Evolutionary conservation across 2,888 invertebrate genomes (phyloP).

Genomic region (Orthosia gracilis): DNA sequence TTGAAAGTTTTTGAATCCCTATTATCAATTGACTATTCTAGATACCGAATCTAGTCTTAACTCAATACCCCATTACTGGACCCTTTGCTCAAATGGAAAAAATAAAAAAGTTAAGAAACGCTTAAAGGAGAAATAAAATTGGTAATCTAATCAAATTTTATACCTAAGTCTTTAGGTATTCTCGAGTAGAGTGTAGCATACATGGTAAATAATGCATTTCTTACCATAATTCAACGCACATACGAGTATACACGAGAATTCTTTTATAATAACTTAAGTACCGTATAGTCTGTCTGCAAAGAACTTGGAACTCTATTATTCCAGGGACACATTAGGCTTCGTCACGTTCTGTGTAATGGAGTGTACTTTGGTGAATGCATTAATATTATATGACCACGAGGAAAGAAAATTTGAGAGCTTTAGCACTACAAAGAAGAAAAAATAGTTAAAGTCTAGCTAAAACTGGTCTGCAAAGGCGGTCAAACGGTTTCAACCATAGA

Average conservation of each 20-base stretch:
- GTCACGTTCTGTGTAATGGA: slow-evolving; percentile 26
- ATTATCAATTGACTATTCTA: no score
- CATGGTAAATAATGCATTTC: neutral
- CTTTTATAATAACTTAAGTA: neutral
- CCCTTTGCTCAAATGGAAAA: no score
- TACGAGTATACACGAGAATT: slow-evolving; percentile 18
- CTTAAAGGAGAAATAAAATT: no score
- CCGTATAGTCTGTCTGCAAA: neutral
- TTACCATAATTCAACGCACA: neutral
- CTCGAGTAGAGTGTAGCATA: neutral
- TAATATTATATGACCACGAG: neutral
- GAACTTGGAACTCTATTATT: neutral
- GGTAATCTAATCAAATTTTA: neutral
- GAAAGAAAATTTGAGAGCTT: neutral
- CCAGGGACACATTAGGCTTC: slow-evolving; percentile 20
- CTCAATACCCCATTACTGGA: no score
- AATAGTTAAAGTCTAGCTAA: neutral
- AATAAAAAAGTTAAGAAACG: no score
- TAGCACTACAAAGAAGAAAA: no score
- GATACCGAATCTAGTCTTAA: no score
- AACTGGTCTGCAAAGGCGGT: no score
- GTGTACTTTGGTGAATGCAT: neutral
- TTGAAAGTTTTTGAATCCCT: no score
- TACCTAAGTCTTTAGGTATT: neutral
- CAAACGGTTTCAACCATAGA: no score